phyloP scores from a whole-genome alignment of 2,113 vertebrate species.

The Marmota monax region DNA sequence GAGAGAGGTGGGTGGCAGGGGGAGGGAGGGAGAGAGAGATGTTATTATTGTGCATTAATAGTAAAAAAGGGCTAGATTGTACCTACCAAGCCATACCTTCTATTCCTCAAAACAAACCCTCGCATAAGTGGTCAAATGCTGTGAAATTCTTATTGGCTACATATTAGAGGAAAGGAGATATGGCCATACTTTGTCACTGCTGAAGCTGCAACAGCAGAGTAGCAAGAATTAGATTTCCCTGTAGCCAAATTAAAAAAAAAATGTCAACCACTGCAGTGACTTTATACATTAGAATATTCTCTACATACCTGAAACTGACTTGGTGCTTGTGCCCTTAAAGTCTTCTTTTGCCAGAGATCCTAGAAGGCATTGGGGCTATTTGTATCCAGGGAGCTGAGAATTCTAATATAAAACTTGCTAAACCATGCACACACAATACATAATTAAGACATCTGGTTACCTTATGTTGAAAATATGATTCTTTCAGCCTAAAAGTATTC shows the following conservation, averaged over 20 bases:
- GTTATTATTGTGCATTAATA: neutral
- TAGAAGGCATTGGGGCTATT: conserved; percentile 7
- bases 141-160: neutral
- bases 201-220: neutral
- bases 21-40: neutral
- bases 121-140: neutral
- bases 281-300: conserved; percentile 26
- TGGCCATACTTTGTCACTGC: neutral
- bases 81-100: neutral
- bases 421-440: conserved; percentile 1
- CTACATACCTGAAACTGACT: neutral
- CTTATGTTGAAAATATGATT: conserved; percentile 63
- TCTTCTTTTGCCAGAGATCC: neutral
- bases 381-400: conserved; percentile 34
- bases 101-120: neutral
- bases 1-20: no score
- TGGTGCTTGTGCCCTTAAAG: neutral
- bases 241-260: neutral
- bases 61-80: neutral
- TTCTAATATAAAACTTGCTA: conserved; percentile 53
- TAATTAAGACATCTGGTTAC: conserved; percentile 65
- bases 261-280: neutral
- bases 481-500: conserved; percentile 54
- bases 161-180: neutral
- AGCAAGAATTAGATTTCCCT: conserved; percentile 19